These are phyloP conservation scores for Tetragonisca angustula DNA, from an alignment of 2,888 invertebrate species.

Conservation along the genomic window DNA sequence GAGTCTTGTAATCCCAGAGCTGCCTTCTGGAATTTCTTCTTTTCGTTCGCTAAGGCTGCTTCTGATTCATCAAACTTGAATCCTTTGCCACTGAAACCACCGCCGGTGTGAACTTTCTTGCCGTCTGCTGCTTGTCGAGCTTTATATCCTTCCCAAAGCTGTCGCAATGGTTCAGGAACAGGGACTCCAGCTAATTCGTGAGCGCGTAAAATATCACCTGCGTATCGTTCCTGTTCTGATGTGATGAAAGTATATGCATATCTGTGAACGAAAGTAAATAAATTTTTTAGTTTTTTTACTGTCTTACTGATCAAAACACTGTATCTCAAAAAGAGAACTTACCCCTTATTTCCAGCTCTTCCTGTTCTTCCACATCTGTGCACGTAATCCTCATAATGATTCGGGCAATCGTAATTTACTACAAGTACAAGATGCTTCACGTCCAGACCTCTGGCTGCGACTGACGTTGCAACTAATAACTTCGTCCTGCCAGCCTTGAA, in stretches of 20 bases:
- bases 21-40: slow-evolving; percentile 99
- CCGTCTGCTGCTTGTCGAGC: slow-evolving; percentile 95
- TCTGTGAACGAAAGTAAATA: slow-evolving; percentile 53
- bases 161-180: slow-evolving; percentile 91
- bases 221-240: slow-evolving; percentile 96
- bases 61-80: slow-evolving; percentile 99
- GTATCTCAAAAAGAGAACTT: background rate
- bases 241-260: slow-evolving; percentile 99
- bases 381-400: slow-evolving; percentile 99
- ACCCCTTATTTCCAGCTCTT: slow-evolving; percentile 96
- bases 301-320: rapidly evolving
- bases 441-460: slow-evolving; percentile 99
- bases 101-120: slow-evolving; percentile 95
- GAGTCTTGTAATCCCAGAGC: slow-evolving; percentile 97
- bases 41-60: slow-evolving; percentile 96
- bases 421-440: slow-evolving; percentile 99
- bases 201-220: slow-evolving; percentile 96
- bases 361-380: slow-evolving; percentile 97
- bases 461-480: slow-evolving; percentile 97
- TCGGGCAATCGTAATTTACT: slow-evolving; percentile 99
- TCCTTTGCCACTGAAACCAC: slow-evolving; percentile 97
- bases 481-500: slow-evolving; percentile 98
- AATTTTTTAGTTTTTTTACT: background rate
- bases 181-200: slow-evolving; percentile 92
- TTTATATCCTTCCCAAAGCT: slow-evolving; percentile 95